Conservation (phyloP, 2,888 invertebrate species). For the Nomada fabriciana region DNA sequence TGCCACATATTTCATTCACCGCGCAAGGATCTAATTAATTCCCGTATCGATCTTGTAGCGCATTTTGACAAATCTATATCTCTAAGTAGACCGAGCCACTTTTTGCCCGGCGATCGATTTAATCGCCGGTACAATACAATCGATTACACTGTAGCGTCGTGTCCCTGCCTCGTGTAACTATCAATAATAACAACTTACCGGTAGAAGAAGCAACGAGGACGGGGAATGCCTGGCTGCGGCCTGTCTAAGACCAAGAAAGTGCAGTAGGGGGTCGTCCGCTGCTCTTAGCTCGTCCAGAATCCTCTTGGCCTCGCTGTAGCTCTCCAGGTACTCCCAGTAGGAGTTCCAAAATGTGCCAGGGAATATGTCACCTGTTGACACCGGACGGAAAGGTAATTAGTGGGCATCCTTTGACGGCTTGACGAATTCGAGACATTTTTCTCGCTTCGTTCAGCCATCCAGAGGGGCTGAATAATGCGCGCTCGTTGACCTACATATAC, state of each 20-base stretch:
- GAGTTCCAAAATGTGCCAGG: conserved; percentile 88
- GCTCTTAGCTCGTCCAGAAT: conserved; percentile 87
- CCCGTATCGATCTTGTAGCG: not conserved
- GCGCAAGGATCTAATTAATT: conserved; percentile 9
- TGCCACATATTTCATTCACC: conserved; percentile 10
- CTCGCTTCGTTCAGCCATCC: not conserved
- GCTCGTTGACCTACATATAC: conserved; percentile 12
- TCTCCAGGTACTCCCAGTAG: conserved; percentile 88
- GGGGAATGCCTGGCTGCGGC: conserved; percentile 89
- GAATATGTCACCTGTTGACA: conserved; percentile 86
- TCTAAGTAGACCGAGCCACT: too few relatives aligned
- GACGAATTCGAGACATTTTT: conserved; percentile 11
- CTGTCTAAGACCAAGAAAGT: conserved; percentile 88
- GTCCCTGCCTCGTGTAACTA: conserved; percentile 31
- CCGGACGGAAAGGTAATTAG: conserved; percentile 50
- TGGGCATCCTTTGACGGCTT: not conserved
- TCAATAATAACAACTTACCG: conserved; percentile 86
- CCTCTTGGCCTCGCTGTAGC: conserved; percentile 87
- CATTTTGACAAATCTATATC: conserved; percentile 5
- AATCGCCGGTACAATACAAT: conserved; percentile 48
- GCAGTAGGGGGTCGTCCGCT: conserved; percentile 88
- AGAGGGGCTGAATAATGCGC: not conserved
- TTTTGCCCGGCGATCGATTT: not conserved
- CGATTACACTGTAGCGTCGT: conserved; percentile 31
- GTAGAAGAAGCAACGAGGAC: conserved; percentile 88